Evolutionary conservation across 2,888 invertebrate genomes (phyloP).

Genomic region (Achlya flavicornis): DNA sequence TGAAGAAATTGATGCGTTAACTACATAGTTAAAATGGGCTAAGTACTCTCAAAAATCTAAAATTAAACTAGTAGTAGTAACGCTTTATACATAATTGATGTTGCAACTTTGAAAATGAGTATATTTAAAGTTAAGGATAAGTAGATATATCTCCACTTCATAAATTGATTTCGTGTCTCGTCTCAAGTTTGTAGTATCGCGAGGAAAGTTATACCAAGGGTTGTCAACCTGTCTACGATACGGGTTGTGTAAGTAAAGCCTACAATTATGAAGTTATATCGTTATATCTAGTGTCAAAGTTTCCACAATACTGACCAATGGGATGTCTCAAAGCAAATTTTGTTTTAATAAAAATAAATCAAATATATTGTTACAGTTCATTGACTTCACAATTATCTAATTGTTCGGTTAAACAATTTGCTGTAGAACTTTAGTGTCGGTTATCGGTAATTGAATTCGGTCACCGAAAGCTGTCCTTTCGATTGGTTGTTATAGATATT

Average conservation of each 20-base stretch:
- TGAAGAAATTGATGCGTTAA: background rate
- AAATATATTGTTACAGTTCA: too few species aligned
- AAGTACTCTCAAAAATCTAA: background rate
- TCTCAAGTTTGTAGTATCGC: background rate
- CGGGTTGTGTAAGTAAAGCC: background rate
- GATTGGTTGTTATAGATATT: too few species aligned
- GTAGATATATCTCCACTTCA: background rate
- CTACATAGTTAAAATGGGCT: background rate
- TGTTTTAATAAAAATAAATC: too few species aligned
- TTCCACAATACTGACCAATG: conserved; percentile 7
- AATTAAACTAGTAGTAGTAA: background rate
- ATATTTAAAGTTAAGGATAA: background rate
- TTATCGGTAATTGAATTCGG: too few species aligned
- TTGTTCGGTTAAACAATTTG: too few species aligned
- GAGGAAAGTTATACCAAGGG: background rate
- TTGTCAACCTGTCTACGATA: background rate
- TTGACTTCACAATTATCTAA: background rate
- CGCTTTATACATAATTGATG: background rate
- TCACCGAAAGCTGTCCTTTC: too few species aligned
- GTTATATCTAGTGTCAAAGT: background rate
- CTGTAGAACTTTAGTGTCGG: too few species aligned
- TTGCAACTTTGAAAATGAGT: background rate
- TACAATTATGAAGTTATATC: background rate
- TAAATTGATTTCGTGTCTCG: conserved; percentile 5
- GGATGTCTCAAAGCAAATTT: background rate